phyloP scores from a whole-genome alignment of 2,113 vertebrate species.

The Vanacampus margaritifer region DNA sequence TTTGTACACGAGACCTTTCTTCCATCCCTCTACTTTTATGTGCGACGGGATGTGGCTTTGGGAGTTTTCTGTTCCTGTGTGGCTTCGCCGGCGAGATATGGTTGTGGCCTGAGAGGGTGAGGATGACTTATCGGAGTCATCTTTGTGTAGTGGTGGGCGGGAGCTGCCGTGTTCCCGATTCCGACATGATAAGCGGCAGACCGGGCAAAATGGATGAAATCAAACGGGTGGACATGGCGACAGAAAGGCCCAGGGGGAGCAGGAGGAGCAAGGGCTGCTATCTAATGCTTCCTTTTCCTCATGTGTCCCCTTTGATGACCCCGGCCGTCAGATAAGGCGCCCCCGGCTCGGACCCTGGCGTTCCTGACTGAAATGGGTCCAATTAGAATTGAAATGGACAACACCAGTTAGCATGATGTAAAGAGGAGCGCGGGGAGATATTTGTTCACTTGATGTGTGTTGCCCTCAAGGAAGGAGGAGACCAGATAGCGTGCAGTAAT shows the following conservation, averaged over 20 bases:
- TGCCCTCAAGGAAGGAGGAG: conserved; percentile 36
- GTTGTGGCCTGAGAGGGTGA: conserved; percentile 50
- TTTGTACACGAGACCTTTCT: conserved; percentile 78
- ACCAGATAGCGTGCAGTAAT: conserved; percentile 54
- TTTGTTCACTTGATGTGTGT: conserved; percentile 59
- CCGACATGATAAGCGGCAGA: conserved; percentile 56
- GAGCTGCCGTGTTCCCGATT: conserved; percentile 61
- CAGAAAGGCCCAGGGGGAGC: conserved; percentile 56
- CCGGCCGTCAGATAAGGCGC: conserved; percentile 44
- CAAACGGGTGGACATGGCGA: conserved; percentile 58
- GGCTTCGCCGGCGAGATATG: conserved; percentile 56
- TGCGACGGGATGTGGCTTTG: conserved; percentile 65
- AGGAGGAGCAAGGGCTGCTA: conserved; percentile 54
- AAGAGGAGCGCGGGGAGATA: conserved; percentile 37
- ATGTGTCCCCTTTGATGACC: conserved; percentile 60
- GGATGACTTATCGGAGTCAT: conserved; percentile 66
- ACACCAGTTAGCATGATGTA: conserved; percentile 28
- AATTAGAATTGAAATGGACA: conserved; percentile 51
- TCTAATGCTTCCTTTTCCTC: conserved; percentile 65
- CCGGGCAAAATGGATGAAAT: conserved; percentile 63
- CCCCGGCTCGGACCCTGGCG: conserved; percentile 16
- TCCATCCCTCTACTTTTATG: conserved; percentile 76
- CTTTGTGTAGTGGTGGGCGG: conserved; percentile 71
- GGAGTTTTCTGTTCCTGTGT: conserved; percentile 70
- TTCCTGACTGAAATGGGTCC: conserved; percentile 27